Evolutionary conservation across 2,888 invertebrate species (phyloP), one percentile per base, ranked within the genome.

Genomic region (Cheilosia grossa): DNA sequence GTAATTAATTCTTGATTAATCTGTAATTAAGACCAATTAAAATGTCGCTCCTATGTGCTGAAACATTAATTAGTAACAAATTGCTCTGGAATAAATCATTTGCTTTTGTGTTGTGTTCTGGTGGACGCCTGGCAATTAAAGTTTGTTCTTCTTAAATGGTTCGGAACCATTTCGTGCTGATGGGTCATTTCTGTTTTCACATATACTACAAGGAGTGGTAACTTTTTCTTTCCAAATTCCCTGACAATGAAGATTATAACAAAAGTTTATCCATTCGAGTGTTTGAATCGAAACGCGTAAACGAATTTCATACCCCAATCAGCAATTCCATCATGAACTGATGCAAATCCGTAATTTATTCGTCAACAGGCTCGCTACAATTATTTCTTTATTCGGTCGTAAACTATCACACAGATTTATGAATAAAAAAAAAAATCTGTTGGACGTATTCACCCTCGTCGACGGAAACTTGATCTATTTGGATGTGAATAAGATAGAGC

Each of bases 331-430:
- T 47, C 59, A 24, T 24, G 44, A 54, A 17, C 24, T n/a, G 9
- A 13, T 17, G 27, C 56, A 51, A 51, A 54, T 33, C 33, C 51
- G n/a, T 37, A 64, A 54, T 77, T 72, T 77, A 82, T 82, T 82
- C 82, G 42, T 67, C 72, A 47, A 49, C 82, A 82, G 75, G 82
- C 64, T 58, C 19, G 49, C n/a, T 19, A 56, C 54, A 56, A 56
- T 40, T 56, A 74, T 64, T 81, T 49, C 75, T 82, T 77, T 67
- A 82, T 82, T 77, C 72, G 61, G 67, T 75, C 70, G 59, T 82
- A 77, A 82, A 77, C 72, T 51, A 47, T 63, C 19, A 17, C 13
- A 30, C 10, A 17, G 19, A 44, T 51, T 27, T 13, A 30, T 9
- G 30, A 9, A 30, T 30, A 30, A 30, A 30, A 30, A 30, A 30